Percentiles rank a stretch among this genome's conserved stretches.
Conservation (phyloP, 2,888 invertebrate genomes). For the Gasteruption jaculator region DNA sequence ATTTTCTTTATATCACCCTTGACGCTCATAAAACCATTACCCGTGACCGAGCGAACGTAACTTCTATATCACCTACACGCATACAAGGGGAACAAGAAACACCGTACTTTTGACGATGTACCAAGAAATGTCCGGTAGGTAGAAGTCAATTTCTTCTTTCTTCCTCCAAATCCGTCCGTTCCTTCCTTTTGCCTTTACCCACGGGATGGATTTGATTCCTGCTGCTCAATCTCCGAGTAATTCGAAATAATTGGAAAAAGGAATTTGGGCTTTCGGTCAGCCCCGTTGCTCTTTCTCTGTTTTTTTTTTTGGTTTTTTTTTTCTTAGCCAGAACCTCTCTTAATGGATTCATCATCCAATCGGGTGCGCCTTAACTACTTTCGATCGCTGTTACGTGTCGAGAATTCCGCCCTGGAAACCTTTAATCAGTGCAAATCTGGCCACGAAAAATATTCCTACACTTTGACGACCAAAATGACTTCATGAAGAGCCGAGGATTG, state of each 20-base stretch:
- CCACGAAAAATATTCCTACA: too few species aligned
- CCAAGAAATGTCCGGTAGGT: too few species aligned
- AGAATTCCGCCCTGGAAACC: too few species aligned
- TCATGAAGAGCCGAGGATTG: too few species aligned
- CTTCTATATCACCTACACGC: conserved; percentile 29
- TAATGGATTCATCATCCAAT: not conserved
- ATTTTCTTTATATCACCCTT: conserved; percentile 86
- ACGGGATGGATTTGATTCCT: conserved; percentile 20
- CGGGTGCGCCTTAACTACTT: too few species aligned
- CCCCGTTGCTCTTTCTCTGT: not conserved
- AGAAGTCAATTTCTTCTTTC: too few species aligned
- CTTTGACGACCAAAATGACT: too few species aligned
- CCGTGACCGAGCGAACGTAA: conserved; percentile 69
- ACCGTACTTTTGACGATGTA: conserved; percentile 5
- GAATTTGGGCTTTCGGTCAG: too few species aligned
- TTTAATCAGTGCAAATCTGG: too few species aligned
- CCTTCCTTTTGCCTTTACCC: conserved; percentile 17
- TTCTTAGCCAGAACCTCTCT: not conserved
- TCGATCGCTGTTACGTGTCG: too few species aligned
- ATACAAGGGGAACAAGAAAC: conserved; percentile 4
- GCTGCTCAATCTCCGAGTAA: conserved; percentile 7
- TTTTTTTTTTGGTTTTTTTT: not conserved
- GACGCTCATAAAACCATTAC: conserved; percentile 84
- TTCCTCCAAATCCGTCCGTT: not conserved
- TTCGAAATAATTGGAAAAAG: not conserved